Conservation (phyloP, 2,113 vertebrate species). For the Tricholaema leucomelas region DNA sequence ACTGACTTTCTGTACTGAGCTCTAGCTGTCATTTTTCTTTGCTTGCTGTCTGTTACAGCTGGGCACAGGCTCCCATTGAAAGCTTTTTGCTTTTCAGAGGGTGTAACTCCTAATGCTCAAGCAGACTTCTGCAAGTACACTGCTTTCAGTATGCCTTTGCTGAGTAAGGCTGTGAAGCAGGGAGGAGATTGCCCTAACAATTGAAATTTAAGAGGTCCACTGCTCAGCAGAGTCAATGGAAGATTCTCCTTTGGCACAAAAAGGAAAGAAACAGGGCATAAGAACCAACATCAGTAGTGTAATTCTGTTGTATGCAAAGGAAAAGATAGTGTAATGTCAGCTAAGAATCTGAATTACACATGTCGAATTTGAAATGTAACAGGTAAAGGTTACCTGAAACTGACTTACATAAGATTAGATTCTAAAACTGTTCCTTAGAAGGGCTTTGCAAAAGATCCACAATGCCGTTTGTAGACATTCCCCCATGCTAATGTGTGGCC, state of each 20-base stretch:
- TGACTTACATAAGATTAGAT: neutral
- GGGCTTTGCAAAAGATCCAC: neutral
- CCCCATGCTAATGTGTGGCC: accelerated
- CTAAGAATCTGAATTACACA: neutral
- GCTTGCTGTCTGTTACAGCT: accelerated
- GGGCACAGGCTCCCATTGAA: neutral
- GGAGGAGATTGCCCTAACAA: neutral
- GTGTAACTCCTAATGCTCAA: neutral
- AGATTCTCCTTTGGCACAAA: neutral
- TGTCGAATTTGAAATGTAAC: neutral
- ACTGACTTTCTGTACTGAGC: neutral
- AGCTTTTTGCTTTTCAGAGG: neutral
- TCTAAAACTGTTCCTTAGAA: neutral
- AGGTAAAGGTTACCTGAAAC: neutral
- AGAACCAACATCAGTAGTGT: accelerated
- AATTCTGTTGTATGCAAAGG: neutral
- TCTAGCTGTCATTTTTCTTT: neutral
- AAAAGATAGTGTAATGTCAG: neutral
- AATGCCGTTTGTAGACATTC: neutral
- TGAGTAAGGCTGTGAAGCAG: neutral
- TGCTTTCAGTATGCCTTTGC: neutral
- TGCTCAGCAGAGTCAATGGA: neutral
- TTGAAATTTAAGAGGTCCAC: neutral
- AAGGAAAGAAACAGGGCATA: neutral
- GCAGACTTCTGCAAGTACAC: neutral